Evolutionary conservation across 1,140 invertebrate species (phyloP).

Genomic region (Drosophila pectinifera): DNA sequence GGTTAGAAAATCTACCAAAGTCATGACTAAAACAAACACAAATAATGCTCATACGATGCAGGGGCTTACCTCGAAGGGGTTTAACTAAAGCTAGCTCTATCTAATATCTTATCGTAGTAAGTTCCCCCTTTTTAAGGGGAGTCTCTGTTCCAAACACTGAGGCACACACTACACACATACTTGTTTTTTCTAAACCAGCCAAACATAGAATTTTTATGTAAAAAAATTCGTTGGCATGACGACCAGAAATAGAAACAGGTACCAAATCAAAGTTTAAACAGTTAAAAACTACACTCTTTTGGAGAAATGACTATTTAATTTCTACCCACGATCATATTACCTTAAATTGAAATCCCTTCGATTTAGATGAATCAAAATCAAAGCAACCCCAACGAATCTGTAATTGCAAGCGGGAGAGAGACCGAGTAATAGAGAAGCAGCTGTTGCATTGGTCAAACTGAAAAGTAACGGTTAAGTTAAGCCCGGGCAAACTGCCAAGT

Average conservation of each 20-base stretch:
- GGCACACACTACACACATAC: constrained; percentile 2
- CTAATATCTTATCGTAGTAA: not conserved
- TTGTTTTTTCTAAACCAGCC: constrained; percentile 31
- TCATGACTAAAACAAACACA: constrained; percentile 73
- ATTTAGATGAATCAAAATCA: not conserved
- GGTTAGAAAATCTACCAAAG: constrained; percentile 77
- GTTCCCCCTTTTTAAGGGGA: too few species aligned
- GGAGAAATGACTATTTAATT: not conserved
- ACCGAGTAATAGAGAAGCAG: constrained; percentile 1
- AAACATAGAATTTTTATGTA: constrained; percentile 34
- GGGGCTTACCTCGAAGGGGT: constrained; percentile 19
- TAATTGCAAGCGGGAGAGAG: not conserved
- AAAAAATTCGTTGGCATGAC: constrained; percentile 8
- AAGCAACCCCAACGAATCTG: not conserved
- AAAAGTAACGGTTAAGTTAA: constrained; percentile 32
- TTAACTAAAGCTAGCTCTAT: not conserved
- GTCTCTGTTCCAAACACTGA: not conserved
- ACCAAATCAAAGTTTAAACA: not conserved
- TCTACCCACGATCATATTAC: too few species aligned
- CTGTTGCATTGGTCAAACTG: constrained; percentile 29
- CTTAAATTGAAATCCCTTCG: not conserved
- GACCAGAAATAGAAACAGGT: constrained; percentile 23
- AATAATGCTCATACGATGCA: constrained; percentile 35
- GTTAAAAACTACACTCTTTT: not conserved
- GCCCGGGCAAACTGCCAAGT: constrained; percentile 33